phyloP scores from a whole-genome alignment of 2,888 invertebrate species.

The Lampropteryx suffumata region DNA sequence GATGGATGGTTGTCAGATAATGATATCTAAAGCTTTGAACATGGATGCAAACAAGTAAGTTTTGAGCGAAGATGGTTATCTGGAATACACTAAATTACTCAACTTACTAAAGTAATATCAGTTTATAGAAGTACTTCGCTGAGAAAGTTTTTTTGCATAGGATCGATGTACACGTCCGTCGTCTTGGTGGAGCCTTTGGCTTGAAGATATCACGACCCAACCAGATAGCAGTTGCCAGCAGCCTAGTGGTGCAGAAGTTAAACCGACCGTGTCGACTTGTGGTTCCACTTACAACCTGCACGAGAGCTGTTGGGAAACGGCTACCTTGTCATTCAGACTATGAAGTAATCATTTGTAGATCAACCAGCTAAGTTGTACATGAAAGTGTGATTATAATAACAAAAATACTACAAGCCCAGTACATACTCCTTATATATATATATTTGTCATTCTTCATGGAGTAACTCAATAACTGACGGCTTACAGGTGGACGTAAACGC shows the following conservation, averaged over 20 bases:
- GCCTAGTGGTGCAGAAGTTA: conserved; percentile 82
- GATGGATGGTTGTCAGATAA: conserved; percentile 81
- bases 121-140: no score
- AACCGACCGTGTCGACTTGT: conserved; percentile 85
- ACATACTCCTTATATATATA: no score
- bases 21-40: conserved; percentile 76
- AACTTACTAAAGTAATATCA: no score
- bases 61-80: no score
- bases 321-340: conserved; percentile 73
- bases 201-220: conserved; percentile 85
- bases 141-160: conserved; percentile 53
- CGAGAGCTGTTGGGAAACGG: conserved; percentile 83
- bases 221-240: conserved; percentile 64
- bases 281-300: conserved; percentile 84
- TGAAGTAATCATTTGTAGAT: conserved; percentile 84
- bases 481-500: conserved; percentile 45
- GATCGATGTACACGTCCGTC: conserved; percentile 82
- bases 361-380: no score
- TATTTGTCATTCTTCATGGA: no score
- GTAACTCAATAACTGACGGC: no score
- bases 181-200: conserved; percentile 83
- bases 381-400: no score
- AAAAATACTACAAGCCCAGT: no score
- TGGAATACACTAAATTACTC: no score
- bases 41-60: conserved; percentile 83